Percentiles rank a stretch among this genome's conserved stretches.
These are phyloP conservation scores for Enteromius viviparus DNA, from an alignment of 2,797 vertebrate species.

Conservation along the genomic window DNA sequence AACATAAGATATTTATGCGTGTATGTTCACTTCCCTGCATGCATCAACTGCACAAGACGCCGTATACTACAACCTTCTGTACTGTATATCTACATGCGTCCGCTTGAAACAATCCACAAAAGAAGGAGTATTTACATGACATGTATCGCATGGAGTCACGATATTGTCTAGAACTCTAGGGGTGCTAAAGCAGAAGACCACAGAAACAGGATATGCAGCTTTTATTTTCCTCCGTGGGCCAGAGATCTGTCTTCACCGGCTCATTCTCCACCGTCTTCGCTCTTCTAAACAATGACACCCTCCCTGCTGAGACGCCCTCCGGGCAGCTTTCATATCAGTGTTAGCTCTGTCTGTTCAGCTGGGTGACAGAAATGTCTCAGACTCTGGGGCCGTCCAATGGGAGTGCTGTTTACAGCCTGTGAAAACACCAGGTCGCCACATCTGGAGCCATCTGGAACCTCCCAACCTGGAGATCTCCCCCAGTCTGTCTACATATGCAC, in stretches of 20 bases:
- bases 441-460: slow-evolving; percentile 56
- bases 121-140: slow-evolving; percentile 23
- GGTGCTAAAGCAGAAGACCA: slow-evolving; percentile 23
- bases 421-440: slow-evolving; percentile 57
- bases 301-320: slow-evolving; percentile 39
- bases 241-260: slow-evolving; percentile 42
- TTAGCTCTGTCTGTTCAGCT: slow-evolving; percentile 49
- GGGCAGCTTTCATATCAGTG: slow-evolving; percentile 41
- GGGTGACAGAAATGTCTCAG: slow-evolving; percentile 40
- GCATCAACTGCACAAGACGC: slow-evolving; percentile 15
- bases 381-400: slow-evolving; percentile 22
- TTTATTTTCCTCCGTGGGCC: slow-evolving; percentile 20
- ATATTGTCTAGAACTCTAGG: slow-evolving; percentile 21
- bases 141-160: not conserved
- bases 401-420: slow-evolving; percentile 55
- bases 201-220: slow-evolving; percentile 28
- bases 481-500: slow-evolving; percentile 20
- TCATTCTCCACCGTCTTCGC: slow-evolving; percentile 37
- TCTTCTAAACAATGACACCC: slow-evolving; percentile 45
- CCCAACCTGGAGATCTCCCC: slow-evolving; percentile 26
- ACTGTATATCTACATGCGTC: slow-evolving; percentile 14
- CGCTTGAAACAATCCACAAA: slow-evolving; percentile 27
- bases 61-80: not conserved
- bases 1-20: not conserved
- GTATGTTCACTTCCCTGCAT: not conserved